Conservation (phyloP, 2,113 vertebrate species). For the Nannospalax galili region DNA sequence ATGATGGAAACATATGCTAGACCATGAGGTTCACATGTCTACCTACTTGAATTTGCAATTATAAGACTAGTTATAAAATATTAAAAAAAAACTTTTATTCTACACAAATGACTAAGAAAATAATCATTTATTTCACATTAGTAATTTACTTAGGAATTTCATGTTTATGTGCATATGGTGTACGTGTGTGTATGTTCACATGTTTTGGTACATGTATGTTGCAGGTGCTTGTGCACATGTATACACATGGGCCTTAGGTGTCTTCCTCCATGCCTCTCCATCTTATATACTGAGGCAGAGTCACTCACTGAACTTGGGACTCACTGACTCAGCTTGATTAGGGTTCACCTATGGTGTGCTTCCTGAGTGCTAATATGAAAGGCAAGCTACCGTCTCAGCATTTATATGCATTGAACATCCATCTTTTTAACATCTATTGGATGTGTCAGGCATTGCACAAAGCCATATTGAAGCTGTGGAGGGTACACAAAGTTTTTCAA, state of each 20-base stretch:
- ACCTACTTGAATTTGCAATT: not conserved
- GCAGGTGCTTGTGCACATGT: too few relatives aligned
- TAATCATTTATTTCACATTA: not conserved
- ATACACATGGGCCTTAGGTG: not conserved
- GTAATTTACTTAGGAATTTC: not conserved
- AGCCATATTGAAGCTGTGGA: not conserved
- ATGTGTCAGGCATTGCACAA: not conserved
- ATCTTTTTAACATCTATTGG: not conserved
- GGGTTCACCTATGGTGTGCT: not conserved
- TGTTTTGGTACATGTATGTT: not conserved
- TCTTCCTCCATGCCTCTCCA: not conserved
- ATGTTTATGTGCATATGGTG: not conserved
- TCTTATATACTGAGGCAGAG: not conserved
- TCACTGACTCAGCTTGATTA: too few relatives aligned
- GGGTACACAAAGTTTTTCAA: not conserved
- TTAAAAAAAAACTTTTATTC: not conserved
- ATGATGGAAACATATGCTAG: not conserved
- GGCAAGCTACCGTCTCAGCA: not conserved
- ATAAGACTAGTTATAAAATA: not conserved
- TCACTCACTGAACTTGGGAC: not conserved
- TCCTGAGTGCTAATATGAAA: not conserved
- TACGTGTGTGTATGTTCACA: too few relatives aligned
- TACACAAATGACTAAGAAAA: not conserved
- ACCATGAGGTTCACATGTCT: not conserved
- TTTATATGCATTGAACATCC: not conserved